Conservation (phyloP, 2,113 vertebrate species). For the Phyllostomus hastatus region DNA sequence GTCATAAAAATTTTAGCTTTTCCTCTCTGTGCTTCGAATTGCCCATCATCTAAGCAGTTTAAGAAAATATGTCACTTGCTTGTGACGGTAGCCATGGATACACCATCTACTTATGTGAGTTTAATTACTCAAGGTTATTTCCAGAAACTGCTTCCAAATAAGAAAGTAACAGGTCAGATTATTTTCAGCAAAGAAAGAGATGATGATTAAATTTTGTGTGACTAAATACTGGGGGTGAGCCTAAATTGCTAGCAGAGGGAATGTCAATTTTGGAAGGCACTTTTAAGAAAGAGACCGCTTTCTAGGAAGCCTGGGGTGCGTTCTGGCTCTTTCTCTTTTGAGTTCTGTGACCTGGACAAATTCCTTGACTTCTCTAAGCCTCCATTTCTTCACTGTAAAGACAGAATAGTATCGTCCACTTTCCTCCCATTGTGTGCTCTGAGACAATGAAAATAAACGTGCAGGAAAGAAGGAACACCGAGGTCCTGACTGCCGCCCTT, state of each 20-base stretch:
- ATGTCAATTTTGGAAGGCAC: background rate
- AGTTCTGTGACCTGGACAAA: background rate
- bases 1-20: background rate
- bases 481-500: background rate
- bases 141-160: background rate
- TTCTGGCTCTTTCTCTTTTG: background rate
- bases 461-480: background rate
- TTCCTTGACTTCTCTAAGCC: background rate
- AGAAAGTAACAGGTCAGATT: conserved; percentile 20
- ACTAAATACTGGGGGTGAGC: background rate
- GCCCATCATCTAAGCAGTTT: background rate
- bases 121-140: background rate
- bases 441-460: background rate
- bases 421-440: background rate
- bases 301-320: background rate
- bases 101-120: background rate
- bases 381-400: background rate
- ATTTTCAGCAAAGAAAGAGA: background rate
- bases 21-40: background rate
- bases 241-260: background rate
- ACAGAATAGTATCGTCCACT: background rate
- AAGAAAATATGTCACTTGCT: background rate
- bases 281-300: background rate
- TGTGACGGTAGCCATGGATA: background rate
- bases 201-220: background rate